Conservation (phyloP, 2,113 vertebrate species). For the Cynopterus brachyotis region DNA sequence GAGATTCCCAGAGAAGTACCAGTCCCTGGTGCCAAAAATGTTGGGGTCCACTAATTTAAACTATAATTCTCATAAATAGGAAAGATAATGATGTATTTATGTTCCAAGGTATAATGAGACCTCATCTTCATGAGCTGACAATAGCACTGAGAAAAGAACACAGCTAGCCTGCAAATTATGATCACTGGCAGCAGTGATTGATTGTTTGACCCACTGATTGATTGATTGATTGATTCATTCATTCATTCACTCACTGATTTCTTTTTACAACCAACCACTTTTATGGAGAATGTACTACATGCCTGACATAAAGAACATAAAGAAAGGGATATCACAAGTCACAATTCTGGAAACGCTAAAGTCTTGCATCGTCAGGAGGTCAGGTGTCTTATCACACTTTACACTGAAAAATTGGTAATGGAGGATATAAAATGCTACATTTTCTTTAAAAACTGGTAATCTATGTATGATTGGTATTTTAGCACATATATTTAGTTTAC, state of each 20-base stretch:
- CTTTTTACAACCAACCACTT: background rate
- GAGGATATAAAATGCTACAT: background rate
- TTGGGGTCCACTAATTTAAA: background rate
- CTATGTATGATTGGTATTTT: background rate
- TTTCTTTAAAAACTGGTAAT: background rate
- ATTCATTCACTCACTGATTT: background rate
- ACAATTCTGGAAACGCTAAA: background rate
- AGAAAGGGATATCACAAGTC: background rate
- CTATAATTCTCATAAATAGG: background rate
- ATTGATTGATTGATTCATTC: background rate
- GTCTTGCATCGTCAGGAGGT: background rate
- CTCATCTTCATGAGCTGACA: background rate
- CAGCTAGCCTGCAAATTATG: background rate
- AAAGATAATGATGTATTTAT: background rate
- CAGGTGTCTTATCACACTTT: background rate
- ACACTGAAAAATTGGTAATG: background rate
- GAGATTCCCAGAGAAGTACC: too few relatives aligned
- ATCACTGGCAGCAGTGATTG: background rate
- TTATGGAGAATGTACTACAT: background rate
- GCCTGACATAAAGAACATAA: background rate
- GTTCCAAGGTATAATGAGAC: background rate
- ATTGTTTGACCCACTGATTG: background rate
- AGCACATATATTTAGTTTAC: background rate
- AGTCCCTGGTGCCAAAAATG: too few relatives aligned
- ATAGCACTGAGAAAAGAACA: background rate